A percentile compares a stretch with the other conserved stretches of the same genome.
These are phyloP conservation scores for Pagrus major DNA, from an alignment of 2,113 vertebrate species.

Conservation along the genomic window DNA sequence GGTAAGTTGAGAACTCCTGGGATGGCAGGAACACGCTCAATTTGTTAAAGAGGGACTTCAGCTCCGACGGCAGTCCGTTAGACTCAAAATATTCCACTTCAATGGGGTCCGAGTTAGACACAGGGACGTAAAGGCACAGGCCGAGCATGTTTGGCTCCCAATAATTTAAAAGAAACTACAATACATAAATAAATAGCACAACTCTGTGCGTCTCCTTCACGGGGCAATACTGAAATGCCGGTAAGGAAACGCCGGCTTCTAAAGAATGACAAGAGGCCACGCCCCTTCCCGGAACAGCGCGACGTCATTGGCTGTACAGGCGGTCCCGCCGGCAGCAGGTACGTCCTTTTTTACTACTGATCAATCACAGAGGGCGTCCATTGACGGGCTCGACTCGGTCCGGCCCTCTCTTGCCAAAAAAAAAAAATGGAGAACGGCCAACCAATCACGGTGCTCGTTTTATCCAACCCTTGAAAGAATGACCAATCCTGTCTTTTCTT, in stretches of 20 bases:
- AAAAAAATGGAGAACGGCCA: accelerated
- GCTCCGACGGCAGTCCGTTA: constrained; percentile 89
- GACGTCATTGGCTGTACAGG: constrained; percentile 46
- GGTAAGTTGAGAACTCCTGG: constrained; percentile 91
- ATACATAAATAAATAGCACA: constrained; percentile 80
- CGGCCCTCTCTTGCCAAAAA: background rate
- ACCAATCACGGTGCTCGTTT: constrained; percentile 30
- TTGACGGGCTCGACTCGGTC: constrained; percentile 31
- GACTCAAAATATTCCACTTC: constrained; percentile 97
- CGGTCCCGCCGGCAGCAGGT: accelerated
- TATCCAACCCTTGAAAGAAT: background rate
- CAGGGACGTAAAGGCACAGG: constrained; percentile 91
- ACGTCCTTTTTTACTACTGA: constrained; percentile 58
- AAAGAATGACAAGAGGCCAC: constrained; percentile 38
- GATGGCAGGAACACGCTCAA: constrained; percentile 94
- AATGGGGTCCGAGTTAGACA: constrained; percentile 84
- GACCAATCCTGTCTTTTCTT: constrained; percentile 21
- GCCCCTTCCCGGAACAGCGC: constrained; percentile 42
- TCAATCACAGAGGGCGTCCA: constrained; percentile 50
- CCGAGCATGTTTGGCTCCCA: constrained; percentile 86
- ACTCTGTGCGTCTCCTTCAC: accelerated
- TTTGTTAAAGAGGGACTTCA: constrained; percentile 93
- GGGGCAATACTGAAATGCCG: constrained; percentile 79
- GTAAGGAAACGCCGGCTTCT: constrained; percentile 63
- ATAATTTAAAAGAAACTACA: constrained; percentile 56